Conservation (phyloP, 2,888 invertebrate species). For the Campaea margaritaria region DNA sequence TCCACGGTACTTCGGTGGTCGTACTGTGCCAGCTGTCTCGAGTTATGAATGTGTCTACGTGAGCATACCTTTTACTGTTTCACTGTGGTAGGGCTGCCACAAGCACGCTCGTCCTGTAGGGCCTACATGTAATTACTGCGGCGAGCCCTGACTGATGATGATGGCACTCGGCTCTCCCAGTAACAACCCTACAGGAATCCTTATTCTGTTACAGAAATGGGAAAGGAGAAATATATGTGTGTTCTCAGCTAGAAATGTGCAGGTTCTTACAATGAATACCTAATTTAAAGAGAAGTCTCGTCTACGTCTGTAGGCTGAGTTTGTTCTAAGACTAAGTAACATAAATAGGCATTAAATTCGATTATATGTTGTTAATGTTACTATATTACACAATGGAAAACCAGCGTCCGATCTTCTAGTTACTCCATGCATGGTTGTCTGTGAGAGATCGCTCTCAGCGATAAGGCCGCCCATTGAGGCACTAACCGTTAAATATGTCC, state of each 20-base stretch:
- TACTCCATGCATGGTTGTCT: too few relatives aligned
- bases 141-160: constrained; percentile 39
- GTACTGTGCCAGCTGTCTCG: constrained; percentile 9
- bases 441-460: too few relatives aligned
- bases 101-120: constrained; percentile 27
- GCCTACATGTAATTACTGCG: constrained; percentile 35
- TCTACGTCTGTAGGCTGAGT: constrained; percentile 5
- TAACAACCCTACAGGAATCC: constrained; percentile 21
- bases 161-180: constrained; percentile 31
- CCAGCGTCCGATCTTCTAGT: too few relatives aligned
- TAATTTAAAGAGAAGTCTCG: constrained; percentile 6
- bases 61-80: constrained; percentile 9
- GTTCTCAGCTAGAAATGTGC: constrained; percentile 19
- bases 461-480: too few relatives aligned
- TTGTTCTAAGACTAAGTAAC: neutral
- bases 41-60: constrained; percentile 5
- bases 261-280: constrained; percentile 12
- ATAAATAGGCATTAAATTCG: too few relatives aligned
- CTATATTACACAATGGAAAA: too few relatives aligned
- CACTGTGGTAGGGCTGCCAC: constrained; percentile 24
- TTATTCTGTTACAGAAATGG: constrained; percentile 17
- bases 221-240: constrained; percentile 23
- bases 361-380: too few relatives aligned
- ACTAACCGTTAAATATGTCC: too few relatives aligned
- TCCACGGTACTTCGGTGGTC: neutral